phyloP scores from a whole-genome alignment of 2,888 invertebrate genomes.

The Drosophila incognita region DNA sequence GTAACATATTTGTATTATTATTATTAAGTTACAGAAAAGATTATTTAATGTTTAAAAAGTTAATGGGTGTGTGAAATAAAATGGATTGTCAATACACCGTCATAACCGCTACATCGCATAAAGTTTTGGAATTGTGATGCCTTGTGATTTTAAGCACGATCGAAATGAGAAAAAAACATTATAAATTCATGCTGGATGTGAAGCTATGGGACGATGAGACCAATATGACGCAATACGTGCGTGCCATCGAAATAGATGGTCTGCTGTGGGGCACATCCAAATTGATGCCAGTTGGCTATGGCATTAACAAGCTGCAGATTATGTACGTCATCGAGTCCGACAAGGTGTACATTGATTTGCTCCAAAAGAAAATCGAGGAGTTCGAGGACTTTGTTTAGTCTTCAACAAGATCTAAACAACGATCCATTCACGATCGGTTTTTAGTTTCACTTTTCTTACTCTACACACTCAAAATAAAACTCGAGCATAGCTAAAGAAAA shows the following conservation, averaged over 20 bases:
- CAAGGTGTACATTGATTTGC: constrained; percentile 95
- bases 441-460: constrained; percentile 1
- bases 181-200: constrained; percentile 90
- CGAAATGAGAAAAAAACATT: not conserved
- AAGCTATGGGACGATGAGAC: constrained; percentile 99
- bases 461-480: constrained; percentile 51
- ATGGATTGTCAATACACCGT: not conserved
- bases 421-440: not conserved
- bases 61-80: not conserved
- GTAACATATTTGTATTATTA: not conserved
- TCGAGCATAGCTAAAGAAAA: constrained; percentile 24
- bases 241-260: constrained; percentile 95
- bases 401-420: constrained; percentile 96
- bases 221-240: constrained; percentile 90
- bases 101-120: not conserved
- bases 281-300: constrained; percentile 97
- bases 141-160: not conserved
- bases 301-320: constrained; percentile 97
- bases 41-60: constrained; percentile 1
- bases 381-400: constrained; percentile 94
- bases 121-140: not conserved
- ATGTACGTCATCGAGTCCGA: constrained; percentile 98
- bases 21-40: not conserved
- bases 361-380: constrained; percentile 94
- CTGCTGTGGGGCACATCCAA: constrained; percentile 98